Evolutionary conservation across 2,797 vertebrate species (phyloP), one percentile per base, ranked within the genome.

Genomic region (Acipenser ruthenus): DNA sequence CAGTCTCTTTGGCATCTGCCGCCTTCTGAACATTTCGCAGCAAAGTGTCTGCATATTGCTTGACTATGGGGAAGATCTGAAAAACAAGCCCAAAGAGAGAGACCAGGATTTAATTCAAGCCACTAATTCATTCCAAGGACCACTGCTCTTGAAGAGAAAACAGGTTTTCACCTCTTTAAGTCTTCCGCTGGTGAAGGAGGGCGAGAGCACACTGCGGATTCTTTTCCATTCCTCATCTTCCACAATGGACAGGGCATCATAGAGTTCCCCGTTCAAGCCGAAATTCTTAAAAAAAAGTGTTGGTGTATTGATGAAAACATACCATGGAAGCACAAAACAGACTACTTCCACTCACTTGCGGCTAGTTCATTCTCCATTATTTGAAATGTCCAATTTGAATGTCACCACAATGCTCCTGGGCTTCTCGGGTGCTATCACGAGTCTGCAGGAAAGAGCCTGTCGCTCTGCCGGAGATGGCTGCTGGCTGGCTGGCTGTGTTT

Each of bases 11-110:
- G 0, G 75, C 74, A 50, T 87, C 81, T 13, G 74, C 79, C 59
- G 74, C 79, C 77, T 82, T 86, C 62, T 81, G 73, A 70, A 86
- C 69, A 70, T 75, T 88, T 64, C 68, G 67, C 71, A 86, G 52
- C 69, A 91, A 70, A 47, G 69, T 76, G 13, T 77, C 69, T 52
- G 86, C 83, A 23, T 89, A 85, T 1, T 67, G 62, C 64, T 81
- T 86, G 81, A 92, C 84, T 63, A 91, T 84, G 9, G 56, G 76
- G 71, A 92, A 87, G 83, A 88, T 90, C 90, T 92, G 75, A 68
- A 66, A 67, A 66, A 55, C n/a, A 55, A 55, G 53, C 9, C 37
- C 37, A 37, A 71, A 65, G 13, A 62, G 6, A 59, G 37, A 63
- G 47, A 67, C 8, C 7, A 58, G 15, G 15, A 58, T 58, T 58